Evolutionary conservation across 2,888 invertebrate genomes (phyloP), one percentile per base, ranked within the genome.

Genomic region (Atrina japonica): DNA sequence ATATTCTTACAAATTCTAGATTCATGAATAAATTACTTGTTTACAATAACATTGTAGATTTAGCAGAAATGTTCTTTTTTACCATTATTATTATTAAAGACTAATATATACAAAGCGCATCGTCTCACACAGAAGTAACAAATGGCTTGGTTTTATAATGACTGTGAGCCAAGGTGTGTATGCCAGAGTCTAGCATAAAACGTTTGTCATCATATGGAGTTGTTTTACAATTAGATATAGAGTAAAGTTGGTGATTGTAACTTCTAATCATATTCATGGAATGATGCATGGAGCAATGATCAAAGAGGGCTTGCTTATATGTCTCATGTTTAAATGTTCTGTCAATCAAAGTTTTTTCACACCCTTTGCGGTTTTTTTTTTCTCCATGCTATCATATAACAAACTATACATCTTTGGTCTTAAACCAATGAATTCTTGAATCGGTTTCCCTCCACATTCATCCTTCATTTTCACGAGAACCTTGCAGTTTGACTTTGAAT

Each of bases 321-420:
- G 53, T 9, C 53, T 21, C 23, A 25, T 53, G 53, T 53, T 53
- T 53, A 14, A 53, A 29, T 23, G 21, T 23, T 53, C 23, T 50
- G 11, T 50, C 50, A 21, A 50, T 50, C 25, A 50, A 21, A 50
- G 14, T 23, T 50, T 18, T 50, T 50, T 50, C 23, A 50, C 50
- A 11, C n/a, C 50, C 25, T 50, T 50, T 9, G 50, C 50, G 11
- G 35, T 35, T 35, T 35, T 35, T 47, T 5, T 47, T 25, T 50
- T 50, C 50, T 50, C 53, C 11, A 53, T 53, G 29, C 40, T 40
- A n/a, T 56, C 35, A 56, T 40, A 56, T 23, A 56, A 35, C 40
- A 56, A 30, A 52, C 56, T 56, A 23, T 56, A 53, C 53, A 56
- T 56, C 21, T 30, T 56, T n/a, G 56, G 56, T 40, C 40, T 56